Percentiles rank a stretch among this genome's conserved stretches.
Conservation (phyloP, 2,113 vertebrate genomes). For the Trogon melanurus region DNA sequence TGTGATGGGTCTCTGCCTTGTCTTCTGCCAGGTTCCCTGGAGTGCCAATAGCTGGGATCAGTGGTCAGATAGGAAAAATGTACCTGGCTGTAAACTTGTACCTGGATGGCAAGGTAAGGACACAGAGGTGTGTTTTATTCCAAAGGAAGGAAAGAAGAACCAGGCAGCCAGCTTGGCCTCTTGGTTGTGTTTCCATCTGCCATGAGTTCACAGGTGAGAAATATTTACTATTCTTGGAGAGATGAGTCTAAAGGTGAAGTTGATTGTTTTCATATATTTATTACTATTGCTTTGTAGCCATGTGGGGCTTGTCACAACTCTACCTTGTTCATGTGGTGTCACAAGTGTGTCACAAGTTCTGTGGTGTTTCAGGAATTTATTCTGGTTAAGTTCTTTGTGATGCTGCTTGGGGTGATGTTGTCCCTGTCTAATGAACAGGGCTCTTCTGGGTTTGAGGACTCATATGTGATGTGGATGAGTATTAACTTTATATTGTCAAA, state of each 20-base stretch:
- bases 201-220: neutral
- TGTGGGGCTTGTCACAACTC: neutral
- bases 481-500: neutral
- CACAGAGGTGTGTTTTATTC: neutral
- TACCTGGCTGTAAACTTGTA: neutral
- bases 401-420: neutral
- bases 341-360: neutral
- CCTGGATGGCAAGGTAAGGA: neutral
- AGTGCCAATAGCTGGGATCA: neutral
- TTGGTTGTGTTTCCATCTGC: neutral
- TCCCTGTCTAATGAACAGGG: neutral
- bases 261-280: neutral
- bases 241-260: neutral
- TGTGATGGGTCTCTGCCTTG: neutral
- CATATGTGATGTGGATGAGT: neutral
- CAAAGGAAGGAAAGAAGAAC: neutral
- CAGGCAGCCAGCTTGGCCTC: neutral
- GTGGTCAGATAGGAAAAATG: neutral
- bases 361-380: neutral
- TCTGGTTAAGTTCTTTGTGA: neutral
- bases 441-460: neutral
- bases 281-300: neutral
- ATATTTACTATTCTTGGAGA: neutral
- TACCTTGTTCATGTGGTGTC: neutral
- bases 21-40: neutral